A percentile compares a stretch with the other conserved stretches of the same genome.
phyloP scores from a whole-genome alignment of 2,888 invertebrate species.

The Monochamus alternatus region DNA sequence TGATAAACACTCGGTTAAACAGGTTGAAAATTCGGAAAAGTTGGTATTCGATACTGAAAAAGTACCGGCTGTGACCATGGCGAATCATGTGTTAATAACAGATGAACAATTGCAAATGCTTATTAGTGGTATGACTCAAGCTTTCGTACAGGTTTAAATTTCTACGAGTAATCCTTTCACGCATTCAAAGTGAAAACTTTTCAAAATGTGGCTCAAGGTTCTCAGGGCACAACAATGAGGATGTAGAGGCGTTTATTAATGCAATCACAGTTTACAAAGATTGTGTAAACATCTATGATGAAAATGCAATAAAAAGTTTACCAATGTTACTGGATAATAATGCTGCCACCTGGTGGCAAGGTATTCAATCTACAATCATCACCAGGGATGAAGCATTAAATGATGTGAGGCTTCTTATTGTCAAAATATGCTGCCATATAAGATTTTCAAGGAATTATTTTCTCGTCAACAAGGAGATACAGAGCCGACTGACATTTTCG shows the following conservation, averaged over 20 bases:
- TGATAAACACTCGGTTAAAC: too few species aligned
- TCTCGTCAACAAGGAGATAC: background rate
- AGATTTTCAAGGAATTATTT: background rate
- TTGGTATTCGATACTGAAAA: too few species aligned
- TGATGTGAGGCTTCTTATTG: too few species aligned
- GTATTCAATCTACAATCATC: constrained; percentile 34
- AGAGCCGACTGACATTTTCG: too few species aligned
- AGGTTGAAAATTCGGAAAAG: too few species aligned
- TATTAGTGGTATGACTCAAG: too few species aligned
- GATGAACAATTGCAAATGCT: too few species aligned
- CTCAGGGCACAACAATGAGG: background rate
- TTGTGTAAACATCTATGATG: constrained; percentile 40
- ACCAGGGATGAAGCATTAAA: constrained; percentile 21
- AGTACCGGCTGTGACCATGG: too few species aligned
- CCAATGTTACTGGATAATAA: constrained; percentile 37
- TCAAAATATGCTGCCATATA: too few species aligned
- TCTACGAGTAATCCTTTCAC: too few species aligned
- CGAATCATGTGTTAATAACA: too few species aligned
- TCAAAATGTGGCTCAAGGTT: background rate
- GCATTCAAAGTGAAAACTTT: background rate
- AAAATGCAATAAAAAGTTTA: constrained; percentile 38
- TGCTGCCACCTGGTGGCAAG: constrained; percentile 40
- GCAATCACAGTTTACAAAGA: constrained; percentile 41
- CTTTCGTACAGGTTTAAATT: too few species aligned
- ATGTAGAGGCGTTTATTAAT: constrained; percentile 40